These are phyloP conservation scores for Pomacea maculata DNA, from an alignment of 1,140 invertebrate genomes.

Conservation along the genomic window DNA sequence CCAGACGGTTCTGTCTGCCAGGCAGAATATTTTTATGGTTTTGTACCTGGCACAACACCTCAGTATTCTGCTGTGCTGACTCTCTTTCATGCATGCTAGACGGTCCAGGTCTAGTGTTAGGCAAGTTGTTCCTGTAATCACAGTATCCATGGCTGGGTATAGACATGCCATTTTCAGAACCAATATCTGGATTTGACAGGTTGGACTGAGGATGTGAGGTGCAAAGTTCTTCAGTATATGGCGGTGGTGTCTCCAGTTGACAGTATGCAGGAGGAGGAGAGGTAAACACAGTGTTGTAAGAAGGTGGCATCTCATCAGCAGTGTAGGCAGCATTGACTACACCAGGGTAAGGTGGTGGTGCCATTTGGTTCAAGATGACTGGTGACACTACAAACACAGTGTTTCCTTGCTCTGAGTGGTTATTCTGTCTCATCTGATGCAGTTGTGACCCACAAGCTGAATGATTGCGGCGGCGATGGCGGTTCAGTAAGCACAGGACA, in stretches of 20 bases:
- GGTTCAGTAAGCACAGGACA: conserved; percentile 10
- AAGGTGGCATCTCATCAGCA: neutral
- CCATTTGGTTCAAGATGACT: conserved; percentile 22
- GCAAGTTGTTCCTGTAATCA: no score
- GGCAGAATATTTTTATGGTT: no score
- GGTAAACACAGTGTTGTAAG: neutral
- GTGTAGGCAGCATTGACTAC: neutral
- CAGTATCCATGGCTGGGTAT: no score
- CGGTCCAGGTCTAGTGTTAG: no score
- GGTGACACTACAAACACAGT: conserved; percentile 16
- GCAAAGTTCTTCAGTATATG: conserved; percentile 8
- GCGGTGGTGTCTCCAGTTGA: neutral
- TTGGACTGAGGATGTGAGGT: neutral
- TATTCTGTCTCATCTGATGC: no score
- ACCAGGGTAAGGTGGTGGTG: conserved; percentile 17
- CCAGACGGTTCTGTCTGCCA: no score
- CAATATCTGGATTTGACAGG: no score
- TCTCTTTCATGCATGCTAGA: no score
- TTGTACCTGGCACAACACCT: no score
- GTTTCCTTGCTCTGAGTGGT: neutral
- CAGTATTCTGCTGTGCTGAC: no score
- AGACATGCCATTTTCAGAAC: no score
- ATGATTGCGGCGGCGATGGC: neutral
- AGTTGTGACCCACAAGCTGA: neutral
- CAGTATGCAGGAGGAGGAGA: conserved; percentile 1